phyloP scores from a whole-genome alignment of 2,888 invertebrate species.

The Thera britannica region DNA sequence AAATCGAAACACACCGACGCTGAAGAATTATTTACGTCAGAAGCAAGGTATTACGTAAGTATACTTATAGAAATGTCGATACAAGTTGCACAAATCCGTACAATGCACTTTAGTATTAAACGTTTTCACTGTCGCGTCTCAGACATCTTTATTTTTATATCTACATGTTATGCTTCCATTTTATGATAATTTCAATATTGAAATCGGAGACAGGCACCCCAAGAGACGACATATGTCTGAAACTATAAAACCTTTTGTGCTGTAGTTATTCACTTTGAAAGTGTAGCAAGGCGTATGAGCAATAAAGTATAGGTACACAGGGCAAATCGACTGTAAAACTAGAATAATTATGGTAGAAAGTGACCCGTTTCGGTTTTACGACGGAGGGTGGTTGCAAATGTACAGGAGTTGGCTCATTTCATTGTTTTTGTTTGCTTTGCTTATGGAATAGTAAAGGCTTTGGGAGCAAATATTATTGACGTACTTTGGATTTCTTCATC shows the following conservation, averaged over 20 bases:
- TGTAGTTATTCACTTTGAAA: slow-evolving; percentile 39
- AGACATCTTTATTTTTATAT: slow-evolving; percentile 33
- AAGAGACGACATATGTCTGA: slow-evolving; percentile 35
- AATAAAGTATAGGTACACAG: slow-evolving; percentile 46
- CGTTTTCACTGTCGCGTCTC: slow-evolving; percentile 26
- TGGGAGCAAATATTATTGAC: slow-evolving; percentile 25
- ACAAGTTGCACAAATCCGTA: slow-evolving; percentile 35
- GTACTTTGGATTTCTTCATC: slow-evolving; percentile 18
- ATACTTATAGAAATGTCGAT: not conserved
- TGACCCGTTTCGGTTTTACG: slow-evolving; percentile 52
- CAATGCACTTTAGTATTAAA: slow-evolving; percentile 41
- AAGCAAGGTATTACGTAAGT: no score
- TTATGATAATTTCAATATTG: slow-evolving; percentile 47
- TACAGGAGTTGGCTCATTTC: slow-evolving; percentile 38
- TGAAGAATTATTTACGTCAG: no score
- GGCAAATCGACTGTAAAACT: slow-evolving; percentile 49
- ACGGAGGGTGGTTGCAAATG: slow-evolving; percentile 40
- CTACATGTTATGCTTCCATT: slow-evolving; percentile 34
- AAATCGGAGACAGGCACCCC: slow-evolving; percentile 39
- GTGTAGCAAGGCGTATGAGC: slow-evolving; percentile 35
- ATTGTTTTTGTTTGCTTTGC: slow-evolving; percentile 33
- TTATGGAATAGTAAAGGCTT: slow-evolving; percentile 24
- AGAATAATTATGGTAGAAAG: slow-evolving; percentile 54
- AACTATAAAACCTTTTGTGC: slow-evolving; percentile 39
- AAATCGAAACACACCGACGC: no score